Evolutionary conservation across 2,888 invertebrate genomes (phyloP), one percentile per base, ranked within the genome.

Genomic region (Campoletis raptor): DNA sequence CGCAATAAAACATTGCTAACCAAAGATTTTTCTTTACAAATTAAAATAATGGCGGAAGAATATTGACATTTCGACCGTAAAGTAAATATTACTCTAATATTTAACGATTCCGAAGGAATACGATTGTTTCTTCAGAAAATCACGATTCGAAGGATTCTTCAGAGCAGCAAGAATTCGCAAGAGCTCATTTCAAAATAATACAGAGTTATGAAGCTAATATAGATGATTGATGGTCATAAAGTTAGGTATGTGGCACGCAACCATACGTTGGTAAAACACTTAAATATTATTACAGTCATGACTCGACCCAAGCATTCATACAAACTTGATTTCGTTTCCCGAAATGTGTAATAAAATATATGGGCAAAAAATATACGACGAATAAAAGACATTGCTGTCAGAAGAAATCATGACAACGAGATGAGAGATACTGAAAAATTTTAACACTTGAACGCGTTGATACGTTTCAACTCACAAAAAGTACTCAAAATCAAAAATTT

Each of bases 161-260:
- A 30, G 5, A 30, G 6, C 9, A 61, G 61, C 30, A 30, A 61
- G 15, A 30, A 61, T 61, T 30, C 7, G 15, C 15, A 10, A 61
- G 30, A 61, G 61, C 61, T 61, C 61, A 6, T 61, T 61, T 7
- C 9, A 15, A 30, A 61, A 61, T 61, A 61, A 61, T 61, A 30
- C 61, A 30, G 15, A 61, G 30, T 61, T 61, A 61, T 30, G 61
- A 30, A 24, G 10, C 61, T 30, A 61, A 61, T 61, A 61, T 30
- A 15, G 61, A 61, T 12, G 30, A 61, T 61, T 61, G 61, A 61
- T 30, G 61, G 61, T 61, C 30, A 15, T 30, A 9, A 61, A 24
- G 30, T 61, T 61, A 2, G 61, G 30, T 61, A 6, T 61, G 61
- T 61, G 61, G 30, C 61, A 61, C 61, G 61, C 30, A 61, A 61